Base-by-base conservation (phyloP, 2,888 invertebrate species). In the Mactromeris polynyma region DNA sequence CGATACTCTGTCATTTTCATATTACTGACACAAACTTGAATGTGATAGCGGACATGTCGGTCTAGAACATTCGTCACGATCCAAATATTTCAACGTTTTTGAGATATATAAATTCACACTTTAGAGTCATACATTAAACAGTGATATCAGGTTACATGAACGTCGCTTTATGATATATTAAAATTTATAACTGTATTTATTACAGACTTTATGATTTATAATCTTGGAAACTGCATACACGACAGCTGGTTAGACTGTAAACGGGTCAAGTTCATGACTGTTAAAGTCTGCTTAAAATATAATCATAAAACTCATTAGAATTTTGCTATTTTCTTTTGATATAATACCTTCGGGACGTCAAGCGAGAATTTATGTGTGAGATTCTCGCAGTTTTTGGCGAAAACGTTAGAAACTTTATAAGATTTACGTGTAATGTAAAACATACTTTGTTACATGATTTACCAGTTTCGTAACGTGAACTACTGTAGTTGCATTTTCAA, bases 251-350 rank as follows among this genome's bases (percentile, higher is more conserved):
- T 14, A 36, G 26, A 9, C 19, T 2, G 21, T 38, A 17, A n/a
- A 83, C 31, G 69, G 83, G 83, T 83, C 83, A 69, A 42, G 40
- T 11, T 81, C 38, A 14, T 26, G 31, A 40, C n/a, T 17, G 69
- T 83, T 69, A 83, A 83, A 36, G 14, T 0, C 40, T 83, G 58
- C 69, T 64, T 42, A 83, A 83, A 83, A 64, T 83, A 51, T 51
- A 46, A 83, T 73, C 83, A 83, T 19, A 26, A 26, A 42, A 64
- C 42, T 40, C 69, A 69, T 82, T 69, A 82, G 58, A 69, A 64
- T n/a, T 64, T 82, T 58, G 31, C 6, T 64, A 69, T 82, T 40
- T 40, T 64, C 82, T 42, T 58, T 69, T 82, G 40, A 69, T 82
- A 21, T 33, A 38, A 36, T 33, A 82, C 82, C 42, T 40, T 21